These are phyloP conservation scores for Simalia tracyae DNA, from an alignment of 2,797 vertebrate species.

Conservation along the genomic window DNA sequence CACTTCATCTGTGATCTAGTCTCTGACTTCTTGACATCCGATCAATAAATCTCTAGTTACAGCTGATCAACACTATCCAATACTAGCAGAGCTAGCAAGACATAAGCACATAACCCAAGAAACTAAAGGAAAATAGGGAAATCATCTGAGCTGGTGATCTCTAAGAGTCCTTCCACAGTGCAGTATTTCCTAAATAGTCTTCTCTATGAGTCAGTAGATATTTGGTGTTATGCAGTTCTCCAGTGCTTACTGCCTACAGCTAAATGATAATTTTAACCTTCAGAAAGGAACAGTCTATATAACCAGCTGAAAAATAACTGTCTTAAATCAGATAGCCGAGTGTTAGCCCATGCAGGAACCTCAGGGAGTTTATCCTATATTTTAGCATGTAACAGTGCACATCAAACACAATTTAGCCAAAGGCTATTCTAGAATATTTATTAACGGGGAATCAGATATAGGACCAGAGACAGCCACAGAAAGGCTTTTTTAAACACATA, in stretches of 20 bases:
- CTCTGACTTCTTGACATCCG: neutral
- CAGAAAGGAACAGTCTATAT: constrained; percentile 24
- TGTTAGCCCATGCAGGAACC: neutral
- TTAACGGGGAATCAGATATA: constrained; percentile 56
- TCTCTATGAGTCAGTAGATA: neutral
- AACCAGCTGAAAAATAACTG: constrained; percentile 10
- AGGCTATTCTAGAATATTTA: constrained; percentile 53
- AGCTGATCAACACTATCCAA: neutral
- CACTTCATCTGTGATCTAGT: neutral
- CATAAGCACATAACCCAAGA: neutral
- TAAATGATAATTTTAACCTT: constrained; percentile 30
- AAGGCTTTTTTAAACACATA: constrained; percentile 12
- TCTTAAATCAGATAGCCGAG: neutral
- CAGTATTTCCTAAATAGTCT: neutral
- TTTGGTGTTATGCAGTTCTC: neutral
- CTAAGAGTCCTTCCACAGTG: neutral
- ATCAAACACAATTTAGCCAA: constrained; percentile 41
- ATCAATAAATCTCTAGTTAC: neutral
- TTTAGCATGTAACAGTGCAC: neutral
- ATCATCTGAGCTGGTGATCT: neutral
- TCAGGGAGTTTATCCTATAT: constrained; percentile 7
- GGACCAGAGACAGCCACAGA: constrained; percentile 20
- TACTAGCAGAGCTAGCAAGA: too few species aligned
- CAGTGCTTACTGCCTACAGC: constrained; percentile 38
- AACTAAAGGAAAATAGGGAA: neutral